phyloP scores from a whole-genome alignment of 2,888 invertebrate genomes.

The Thereva nobilitata region DNA sequence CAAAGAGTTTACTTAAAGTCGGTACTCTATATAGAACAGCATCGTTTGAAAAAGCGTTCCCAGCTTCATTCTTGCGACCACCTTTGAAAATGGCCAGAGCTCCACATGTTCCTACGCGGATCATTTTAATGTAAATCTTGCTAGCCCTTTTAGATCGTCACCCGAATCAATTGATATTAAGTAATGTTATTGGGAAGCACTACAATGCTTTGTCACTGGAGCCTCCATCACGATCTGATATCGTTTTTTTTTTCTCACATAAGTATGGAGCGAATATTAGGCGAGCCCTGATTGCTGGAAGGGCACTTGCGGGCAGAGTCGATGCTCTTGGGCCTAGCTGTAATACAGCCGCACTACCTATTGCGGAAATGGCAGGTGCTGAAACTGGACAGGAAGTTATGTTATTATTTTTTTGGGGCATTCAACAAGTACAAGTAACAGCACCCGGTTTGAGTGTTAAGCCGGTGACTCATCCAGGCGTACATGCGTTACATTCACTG shows the following conservation, averaged over 20 bases:
- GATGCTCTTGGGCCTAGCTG: slow-evolving; percentile 74
- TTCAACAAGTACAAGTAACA: too few relatives aligned
- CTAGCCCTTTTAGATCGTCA: slow-evolving; percentile 94
- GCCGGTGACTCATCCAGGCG: too few relatives aligned
- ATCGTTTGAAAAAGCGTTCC: slow-evolving; percentile 92
- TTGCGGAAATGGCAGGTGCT: slow-evolving; percentile 85
- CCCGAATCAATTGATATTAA: slow-evolving; percentile 73
- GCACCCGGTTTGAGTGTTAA: too few relatives aligned
- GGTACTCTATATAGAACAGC: slow-evolving; percentile 94
- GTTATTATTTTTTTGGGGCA: slow-evolving; percentile 81
- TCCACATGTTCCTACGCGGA: slow-evolving; percentile 79
- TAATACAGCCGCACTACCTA: slow-evolving; percentile 87
- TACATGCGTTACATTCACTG: too few relatives aligned
- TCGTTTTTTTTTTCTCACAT: slow-evolving; percentile 94
- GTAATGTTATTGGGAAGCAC: slow-evolving; percentile 60
- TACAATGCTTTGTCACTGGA: slow-evolving; percentile 73
- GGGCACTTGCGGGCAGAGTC: slow-evolving; percentile 73
- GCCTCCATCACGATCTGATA: slow-evolving; percentile 90
- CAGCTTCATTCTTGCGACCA: slow-evolving; percentile 91
- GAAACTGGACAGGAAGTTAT: slow-evolving; percentile 89
- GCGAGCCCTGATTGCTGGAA: slow-evolving; percentile 57
- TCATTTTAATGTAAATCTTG: slow-evolving; percentile 90
- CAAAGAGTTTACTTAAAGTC: slow-evolving; percentile 94
- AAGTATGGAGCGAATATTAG: slow-evolving; percentile 78
- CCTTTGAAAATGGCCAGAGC: slow-evolving; percentile 83